Evolutionary conservation across 2,797 vertebrate species (phyloP).

Genomic region (Parotocinclus haroldoi): DNA sequence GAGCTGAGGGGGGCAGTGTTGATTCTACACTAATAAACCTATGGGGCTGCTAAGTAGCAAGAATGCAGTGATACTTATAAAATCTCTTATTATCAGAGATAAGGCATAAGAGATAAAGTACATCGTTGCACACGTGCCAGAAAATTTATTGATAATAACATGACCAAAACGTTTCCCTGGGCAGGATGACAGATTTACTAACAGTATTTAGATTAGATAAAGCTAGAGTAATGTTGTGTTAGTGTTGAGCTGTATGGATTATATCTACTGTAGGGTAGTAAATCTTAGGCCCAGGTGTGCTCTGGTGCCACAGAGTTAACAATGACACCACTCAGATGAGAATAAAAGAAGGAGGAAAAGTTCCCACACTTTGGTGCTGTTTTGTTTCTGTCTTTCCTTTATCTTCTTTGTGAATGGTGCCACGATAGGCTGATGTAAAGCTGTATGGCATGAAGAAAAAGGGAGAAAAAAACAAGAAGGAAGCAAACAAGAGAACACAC

Average conservation of each 20-base stretch:
- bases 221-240: no score
- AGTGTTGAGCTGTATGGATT: not conserved
- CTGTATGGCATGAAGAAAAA: constrained; percentile 55
- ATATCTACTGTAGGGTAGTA: constrained; percentile 8
- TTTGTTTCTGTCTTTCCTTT: constrained; percentile 66
- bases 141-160: no score
- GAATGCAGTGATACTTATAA: no score
- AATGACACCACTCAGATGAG: constrained; percentile 67
- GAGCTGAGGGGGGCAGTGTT: constrained; percentile 68
- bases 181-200: no score
- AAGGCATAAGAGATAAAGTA: no score
- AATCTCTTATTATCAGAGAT: no score
- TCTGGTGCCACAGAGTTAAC: constrained; percentile 71
- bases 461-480: constrained; percentile 7
- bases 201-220: no score
- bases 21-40: constrained; percentile 47
- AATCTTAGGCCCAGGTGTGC: constrained; percentile 68
- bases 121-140: no score
- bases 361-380: constrained; percentile 76
- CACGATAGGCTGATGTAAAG: constrained; percentile 66
- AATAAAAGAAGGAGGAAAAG: constrained; percentile 64
- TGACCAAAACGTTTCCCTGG: no score
- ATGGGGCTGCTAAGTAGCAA: no score
- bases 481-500: constrained; percentile 48
- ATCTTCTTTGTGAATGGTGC: constrained; percentile 59